Conservation (phyloP, 2,797 vertebrate species). For the Siniperca undulata region DNA sequence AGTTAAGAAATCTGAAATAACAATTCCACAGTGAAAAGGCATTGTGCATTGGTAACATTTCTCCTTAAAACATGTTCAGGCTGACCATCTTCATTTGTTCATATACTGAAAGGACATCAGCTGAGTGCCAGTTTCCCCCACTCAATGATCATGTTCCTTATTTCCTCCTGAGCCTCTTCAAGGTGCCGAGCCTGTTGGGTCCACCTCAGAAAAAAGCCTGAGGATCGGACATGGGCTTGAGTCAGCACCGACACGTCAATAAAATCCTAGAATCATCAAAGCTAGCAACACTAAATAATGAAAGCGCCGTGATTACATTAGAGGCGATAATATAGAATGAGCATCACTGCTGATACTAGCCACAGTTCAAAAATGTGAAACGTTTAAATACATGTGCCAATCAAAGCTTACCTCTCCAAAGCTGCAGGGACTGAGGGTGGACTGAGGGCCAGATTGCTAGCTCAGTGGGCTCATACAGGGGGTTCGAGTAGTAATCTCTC, state of each 20-base stretch:
- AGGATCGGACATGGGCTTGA: slow-evolving; percentile 16
- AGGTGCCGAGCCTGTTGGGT: slow-evolving; percentile 80
- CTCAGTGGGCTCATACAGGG: slow-evolving; percentile 84
- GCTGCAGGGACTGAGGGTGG: slow-evolving; percentile 91
- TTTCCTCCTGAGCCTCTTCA: slow-evolving; percentile 84
- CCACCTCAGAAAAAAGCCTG: slow-evolving; percentile 92
- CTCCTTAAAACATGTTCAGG: slow-evolving; percentile 22
- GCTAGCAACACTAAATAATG: not conserved
- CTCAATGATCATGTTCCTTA: slow-evolving; percentile 81
- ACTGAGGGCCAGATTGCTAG: slow-evolving; percentile 92
- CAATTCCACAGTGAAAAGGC: slow-evolving; percentile 2
- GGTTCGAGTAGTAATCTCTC: slow-evolving; percentile 83
- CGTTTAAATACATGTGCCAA: not conserved
- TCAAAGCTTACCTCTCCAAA: slow-evolving; percentile 87
- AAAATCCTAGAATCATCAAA: not conserved
- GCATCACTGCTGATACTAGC: not conserved
- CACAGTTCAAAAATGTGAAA: not conserved
- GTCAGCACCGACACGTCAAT: not conserved
- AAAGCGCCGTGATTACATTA: not conserved
- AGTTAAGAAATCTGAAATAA: not conserved
- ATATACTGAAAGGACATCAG: slow-evolving; percentile 15
- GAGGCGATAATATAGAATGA: not conserved
- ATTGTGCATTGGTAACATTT: slow-evolving; percentile 21
- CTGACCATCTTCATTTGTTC: not conserved
- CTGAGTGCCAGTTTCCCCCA: slow-evolving; percentile 63